Base-by-base conservation (phyloP, 1,140 invertebrate species). In the Nixonia krombeini region DNA sequence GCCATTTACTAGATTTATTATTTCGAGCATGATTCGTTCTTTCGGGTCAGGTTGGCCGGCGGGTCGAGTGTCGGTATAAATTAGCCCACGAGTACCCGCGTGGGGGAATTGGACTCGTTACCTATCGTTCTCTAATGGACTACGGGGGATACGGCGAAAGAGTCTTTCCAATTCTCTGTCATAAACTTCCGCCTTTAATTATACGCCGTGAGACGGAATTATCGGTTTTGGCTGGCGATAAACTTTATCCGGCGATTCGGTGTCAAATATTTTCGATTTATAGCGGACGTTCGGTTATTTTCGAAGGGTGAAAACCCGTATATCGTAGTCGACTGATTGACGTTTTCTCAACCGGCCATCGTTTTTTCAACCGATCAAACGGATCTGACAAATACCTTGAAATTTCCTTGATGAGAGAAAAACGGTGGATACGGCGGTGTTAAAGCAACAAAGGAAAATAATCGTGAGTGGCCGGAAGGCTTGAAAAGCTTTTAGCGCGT, bases 1-100 rank as follows among this genome's bases (percentile, higher is more conserved):
- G 72, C 74, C 78, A 64, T 82, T 82, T 71, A 70, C 75, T 68
- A 72, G 82, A 84, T 84, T 84, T 85, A 83, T 84, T 78, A 74
- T 79, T 70, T 72, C 59, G 68, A 68, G 50, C 73, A 73, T 78
- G 78, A 80, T 76, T 76, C 79, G 76, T 40, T 63, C 42, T 58
- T 49, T 68, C 26, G 56, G 42, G 45, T 52, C 45, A 62, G 47
- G 61, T 65, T 46, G 41, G 29, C 28, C 29, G 44, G 38, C 61
- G 65, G 53, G 55, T 65, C 59, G 40, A 49, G 26, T 52, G 59
- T 56, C 51, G 33, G 29, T 13, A 51, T 66, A 63, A 71, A 71
- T 71, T 70, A 59, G 53, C 25, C 17, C 65, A 42, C 37, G 52
- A 56, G 41, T 61, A 70, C 56, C 56, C 10, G 40, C 50, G 31